Base-by-base conservation (phyloP, 2,113 vertebrate species). In the Myxocyprinus asiaticus region DNA sequence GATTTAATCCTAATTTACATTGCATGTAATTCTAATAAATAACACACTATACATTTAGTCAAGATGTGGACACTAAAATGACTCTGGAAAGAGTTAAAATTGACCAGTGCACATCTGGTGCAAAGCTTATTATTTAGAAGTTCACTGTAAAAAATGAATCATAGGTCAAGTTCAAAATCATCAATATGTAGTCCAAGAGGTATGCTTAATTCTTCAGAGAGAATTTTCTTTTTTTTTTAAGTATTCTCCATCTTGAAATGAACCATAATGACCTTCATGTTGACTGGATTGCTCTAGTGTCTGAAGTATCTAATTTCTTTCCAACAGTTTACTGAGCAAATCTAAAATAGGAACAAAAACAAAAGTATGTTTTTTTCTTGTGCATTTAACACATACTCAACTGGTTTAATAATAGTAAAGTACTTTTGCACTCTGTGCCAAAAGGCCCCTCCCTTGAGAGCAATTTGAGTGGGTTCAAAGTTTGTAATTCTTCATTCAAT, bases 311-410 rank as follows among this genome's bases (percentile, higher is more conserved):
- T 67, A 42, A 67, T 67, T 67, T 67, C 43, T 67, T 67, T 66
- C 63, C 7, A 66, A 43, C 5, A 66, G 61, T 64, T 77, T 53
- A 66, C 62, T 51, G 8, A 77, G 50, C 48, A 67, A 55, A 67
- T 51, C 9, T 14, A 56, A 33, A 72, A 72, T 72, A 72, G 75
- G 75, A 66, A 77, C 62, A 51, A 67, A 42, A 50, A 80, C 69
- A 72, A 73, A 80, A 11, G 47, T 48, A 42, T 74, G 69, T n/a
- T n/a, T 53, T 73, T 80, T 66, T 66, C 62, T 58, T 80, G 22
- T 67, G 48, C 70, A 80, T 80, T 80, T 73, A 80, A 74, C 43
- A 80, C 67, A 80, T 62, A 71, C 61, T 73, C 68, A 73, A 47
- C 47, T 47, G 47, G 47, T 47, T 47, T 7, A 47, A 47, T 47